phyloP scores from a whole-genome alignment of 2,797 vertebrate species.

The Ctenochaetus hawaiiensis region DNA sequence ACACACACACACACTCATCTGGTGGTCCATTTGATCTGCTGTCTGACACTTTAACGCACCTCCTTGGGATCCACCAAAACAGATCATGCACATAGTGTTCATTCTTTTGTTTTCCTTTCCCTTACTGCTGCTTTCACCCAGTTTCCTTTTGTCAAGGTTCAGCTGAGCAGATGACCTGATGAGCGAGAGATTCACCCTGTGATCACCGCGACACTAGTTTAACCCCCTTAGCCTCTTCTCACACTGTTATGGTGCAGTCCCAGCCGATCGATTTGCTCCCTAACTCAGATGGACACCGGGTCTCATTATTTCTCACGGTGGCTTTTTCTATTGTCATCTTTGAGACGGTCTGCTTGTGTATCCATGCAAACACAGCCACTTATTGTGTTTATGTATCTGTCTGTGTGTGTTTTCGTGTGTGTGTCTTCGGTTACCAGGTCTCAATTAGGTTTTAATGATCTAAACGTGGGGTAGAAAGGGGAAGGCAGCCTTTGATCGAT shows the following conservation, averaged over 20 bases:
- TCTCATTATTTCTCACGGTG: slow-evolving; percentile 57
- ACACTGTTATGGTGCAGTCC: slow-evolving; percentile 50
- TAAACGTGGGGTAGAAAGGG: slow-evolving; percentile 42
- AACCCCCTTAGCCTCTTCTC: slow-evolving; percentile 27
- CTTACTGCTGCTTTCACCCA: slow-evolving; percentile 8
- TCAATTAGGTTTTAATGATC: slow-evolving; percentile 74
- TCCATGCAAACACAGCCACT: slow-evolving; percentile 20
- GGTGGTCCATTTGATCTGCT: slow-evolving; percentile 21
- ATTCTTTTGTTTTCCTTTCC: neutral
- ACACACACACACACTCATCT: slow-evolving; percentile 13
- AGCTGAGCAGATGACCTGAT: slow-evolving; percentile 33
- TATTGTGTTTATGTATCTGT: slow-evolving; percentile 21
- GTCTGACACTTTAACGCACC: slow-evolving; percentile 28
- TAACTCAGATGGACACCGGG: slow-evolving; percentile 57
- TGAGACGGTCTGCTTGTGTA: slow-evolving; percentile 40
- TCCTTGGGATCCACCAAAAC: slow-evolving; percentile 6
- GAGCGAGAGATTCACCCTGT: slow-evolving; percentile 3
- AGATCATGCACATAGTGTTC: neutral
- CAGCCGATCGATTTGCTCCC: slow-evolving; percentile 51
- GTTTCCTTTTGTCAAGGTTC: slow-evolving; percentile 18
- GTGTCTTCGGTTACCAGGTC: slow-evolving; percentile 49
- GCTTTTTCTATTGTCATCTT: slow-evolving; percentile 50
- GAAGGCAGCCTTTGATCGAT: slow-evolving; percentile 68
- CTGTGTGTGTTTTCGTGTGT: slow-evolving; percentile 23
- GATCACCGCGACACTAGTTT: slow-evolving; percentile 39